Conservation (phyloP, 2,113 vertebrate genomes). For the Nannobrachium achirus region DNA sequence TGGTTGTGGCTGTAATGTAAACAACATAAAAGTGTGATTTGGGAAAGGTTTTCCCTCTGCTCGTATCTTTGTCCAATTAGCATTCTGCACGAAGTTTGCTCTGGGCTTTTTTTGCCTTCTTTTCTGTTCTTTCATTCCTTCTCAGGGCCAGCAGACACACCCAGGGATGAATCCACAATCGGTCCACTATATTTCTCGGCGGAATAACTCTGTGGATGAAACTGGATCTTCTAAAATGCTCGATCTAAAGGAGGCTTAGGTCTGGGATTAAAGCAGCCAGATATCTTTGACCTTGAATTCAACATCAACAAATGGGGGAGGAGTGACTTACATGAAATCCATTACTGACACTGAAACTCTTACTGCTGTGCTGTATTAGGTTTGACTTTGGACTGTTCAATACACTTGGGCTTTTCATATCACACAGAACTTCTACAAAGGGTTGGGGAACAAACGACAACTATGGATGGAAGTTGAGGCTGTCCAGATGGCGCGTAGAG, state of each 20-base stretch:
- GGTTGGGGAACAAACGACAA: too few relatives aligned
- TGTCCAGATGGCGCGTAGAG: too few relatives aligned
- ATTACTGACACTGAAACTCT: not conserved
- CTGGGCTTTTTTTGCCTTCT: not conserved
- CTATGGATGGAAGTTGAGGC: too few relatives aligned
- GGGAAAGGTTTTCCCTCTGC: not conserved
- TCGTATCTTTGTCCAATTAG: slow-evolving; percentile 30
- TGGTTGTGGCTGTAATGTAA: slow-evolving; percentile 5
- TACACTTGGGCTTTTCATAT: too few relatives aligned
- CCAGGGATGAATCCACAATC: slow-evolving; percentile 51
- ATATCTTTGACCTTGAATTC: slow-evolving; percentile 20
- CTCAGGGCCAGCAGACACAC: slow-evolving; percentile 29
- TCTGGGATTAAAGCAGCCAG: slow-evolving; percentile 11
- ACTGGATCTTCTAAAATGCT: slow-evolving; percentile 37
- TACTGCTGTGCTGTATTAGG: not conserved
- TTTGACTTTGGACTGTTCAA: not conserved
- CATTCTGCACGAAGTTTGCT: slow-evolving; percentile 32
- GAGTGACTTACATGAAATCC: slow-evolving; percentile 19
- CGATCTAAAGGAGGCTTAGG: slow-evolving; percentile 2
- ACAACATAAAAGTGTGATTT: not conserved
- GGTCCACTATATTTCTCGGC: slow-evolving; percentile 37
- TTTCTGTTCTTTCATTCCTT: slow-evolving; percentile 30
- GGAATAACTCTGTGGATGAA: slow-evolving; percentile 37
- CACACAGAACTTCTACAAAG: too few relatives aligned
- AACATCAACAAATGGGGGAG: slow-evolving; percentile 4